Percentiles rank a stretch among this genome's conserved stretches.
These are phyloP conservation scores for Tapirus terrestris DNA, from an alignment of 2,113 vertebrate genomes.

Conservation along the genomic window DNA sequence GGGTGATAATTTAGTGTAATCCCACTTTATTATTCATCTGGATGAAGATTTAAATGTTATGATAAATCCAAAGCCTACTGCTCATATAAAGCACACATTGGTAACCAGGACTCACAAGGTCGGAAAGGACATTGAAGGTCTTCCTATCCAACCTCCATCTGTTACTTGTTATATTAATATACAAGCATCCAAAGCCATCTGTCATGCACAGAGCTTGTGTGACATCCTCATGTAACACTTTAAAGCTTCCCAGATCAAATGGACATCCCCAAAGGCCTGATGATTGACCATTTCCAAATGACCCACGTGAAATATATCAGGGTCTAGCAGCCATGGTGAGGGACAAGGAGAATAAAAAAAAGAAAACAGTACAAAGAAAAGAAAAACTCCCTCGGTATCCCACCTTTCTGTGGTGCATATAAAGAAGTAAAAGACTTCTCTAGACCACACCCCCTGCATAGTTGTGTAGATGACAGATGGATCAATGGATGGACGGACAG, in stretches of 20 bases:
- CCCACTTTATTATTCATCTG: background rate
- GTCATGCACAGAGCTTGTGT: background rate
- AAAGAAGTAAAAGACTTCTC: background rate
- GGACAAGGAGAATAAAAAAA: background rate
- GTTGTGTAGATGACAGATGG: background rate
- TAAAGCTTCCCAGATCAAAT: conserved; percentile 52
- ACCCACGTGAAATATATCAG: background rate
- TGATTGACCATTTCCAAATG: conserved; percentile 50
- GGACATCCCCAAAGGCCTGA: background rate
- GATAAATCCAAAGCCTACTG: conserved; percentile 16
- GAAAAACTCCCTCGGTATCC: background rate
- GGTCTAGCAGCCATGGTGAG: background rate
- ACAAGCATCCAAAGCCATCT: conserved; percentile 47
- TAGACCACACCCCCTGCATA: background rate
- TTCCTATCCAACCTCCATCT: conserved; percentile 48
- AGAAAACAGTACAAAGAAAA: background rate
- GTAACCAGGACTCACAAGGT: background rate
- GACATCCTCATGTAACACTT: background rate
- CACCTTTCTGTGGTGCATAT: background rate
- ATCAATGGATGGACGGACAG: background rate
- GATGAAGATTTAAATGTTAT: conserved; percentile 7
- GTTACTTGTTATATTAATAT: conserved; percentile 38
- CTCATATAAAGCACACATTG: background rate
- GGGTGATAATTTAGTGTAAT: background rate
- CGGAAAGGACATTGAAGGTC: conserved; percentile 52